Percentiles rank a stretch among this genome's conserved stretches.
These are phyloP conservation scores for Euthynnus affinis DNA, from an alignment of 2,797 vertebrate species.

Conservation along the genomic window DNA sequence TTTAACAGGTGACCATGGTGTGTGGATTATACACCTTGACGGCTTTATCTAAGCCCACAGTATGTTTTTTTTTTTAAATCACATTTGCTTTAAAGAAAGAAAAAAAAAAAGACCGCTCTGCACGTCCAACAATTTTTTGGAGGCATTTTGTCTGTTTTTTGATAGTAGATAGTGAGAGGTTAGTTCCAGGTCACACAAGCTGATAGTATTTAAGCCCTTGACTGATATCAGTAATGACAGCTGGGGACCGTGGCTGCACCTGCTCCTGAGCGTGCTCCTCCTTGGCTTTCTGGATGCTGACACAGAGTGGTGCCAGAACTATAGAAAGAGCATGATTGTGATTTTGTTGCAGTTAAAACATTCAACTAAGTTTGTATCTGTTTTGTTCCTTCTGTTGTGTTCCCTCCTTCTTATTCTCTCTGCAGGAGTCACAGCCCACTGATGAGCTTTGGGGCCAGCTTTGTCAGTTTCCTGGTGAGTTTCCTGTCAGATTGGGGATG, in stretches of 20 bases:
- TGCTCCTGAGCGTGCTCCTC: background rate
- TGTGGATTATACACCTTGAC: background rate
- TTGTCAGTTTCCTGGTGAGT: conserved; percentile 98
- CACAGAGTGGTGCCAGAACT: background rate
- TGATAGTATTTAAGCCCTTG: background rate
- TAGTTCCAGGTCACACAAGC: background rate
- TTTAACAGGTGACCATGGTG: background rate
- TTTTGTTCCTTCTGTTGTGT: background rate
- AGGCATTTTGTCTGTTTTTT: background rate
- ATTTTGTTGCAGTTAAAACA: background rate
- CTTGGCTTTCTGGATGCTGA: background rate
- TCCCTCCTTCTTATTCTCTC: conserved; percentile 7
- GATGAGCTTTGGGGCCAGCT: conserved; percentile 99
- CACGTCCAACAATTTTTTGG: background rate
- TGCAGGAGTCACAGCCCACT: conserved; percentile 93
- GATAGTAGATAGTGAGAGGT: background rate
- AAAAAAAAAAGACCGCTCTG: background rate
- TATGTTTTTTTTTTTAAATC: too few relatives aligned
- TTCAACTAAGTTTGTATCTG: background rate
- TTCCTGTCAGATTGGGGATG: conserved; percentile 8
- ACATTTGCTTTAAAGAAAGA: too few relatives aligned
- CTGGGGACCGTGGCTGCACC: background rate
- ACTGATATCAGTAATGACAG: conserved; percentile 1
- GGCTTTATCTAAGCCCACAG: background rate
- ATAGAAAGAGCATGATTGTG: background rate